Conservation (phyloP, 2,113 vertebrate species). For the Urocitellus parryii region DNA sequence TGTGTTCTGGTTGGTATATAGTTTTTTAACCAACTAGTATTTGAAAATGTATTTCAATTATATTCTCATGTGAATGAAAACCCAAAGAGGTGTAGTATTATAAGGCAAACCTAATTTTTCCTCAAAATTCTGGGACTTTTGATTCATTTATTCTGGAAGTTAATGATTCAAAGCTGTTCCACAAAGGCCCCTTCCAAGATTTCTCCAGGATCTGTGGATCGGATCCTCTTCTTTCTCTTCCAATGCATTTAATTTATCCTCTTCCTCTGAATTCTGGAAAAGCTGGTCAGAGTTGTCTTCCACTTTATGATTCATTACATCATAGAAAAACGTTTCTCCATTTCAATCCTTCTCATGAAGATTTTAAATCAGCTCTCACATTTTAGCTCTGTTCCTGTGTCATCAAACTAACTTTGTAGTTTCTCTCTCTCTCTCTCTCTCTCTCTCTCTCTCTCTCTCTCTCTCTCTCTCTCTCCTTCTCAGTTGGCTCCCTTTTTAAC, state of each 20-base stretch:
- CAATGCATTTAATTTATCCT: no score
- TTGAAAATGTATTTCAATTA: background rate
- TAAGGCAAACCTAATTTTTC: background rate
- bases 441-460: background rate
- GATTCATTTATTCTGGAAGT: background rate
- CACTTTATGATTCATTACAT: background rate
- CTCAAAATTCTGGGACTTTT: background rate
- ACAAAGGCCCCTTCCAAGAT: fast-evolving
- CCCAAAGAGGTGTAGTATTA: background rate
- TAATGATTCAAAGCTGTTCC: background rate
- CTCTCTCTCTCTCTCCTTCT: background rate
- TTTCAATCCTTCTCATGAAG: background rate
- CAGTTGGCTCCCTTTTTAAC: background rate
- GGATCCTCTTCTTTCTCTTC: background rate
- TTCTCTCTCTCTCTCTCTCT: background rate
- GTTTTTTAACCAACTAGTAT: background rate
- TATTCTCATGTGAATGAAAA: background rate
- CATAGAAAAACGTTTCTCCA: background rate
- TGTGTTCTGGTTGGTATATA: background rate
- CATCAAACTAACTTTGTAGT: background rate
- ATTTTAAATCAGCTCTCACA: background rate
- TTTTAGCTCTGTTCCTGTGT: background rate
- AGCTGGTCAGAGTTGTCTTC: background rate
- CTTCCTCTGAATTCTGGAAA: background rate
- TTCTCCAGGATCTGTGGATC: background rate